Base-by-base conservation (phyloP, 2,797 vertebrate species). In the Eidolon dupreanum region DNA sequence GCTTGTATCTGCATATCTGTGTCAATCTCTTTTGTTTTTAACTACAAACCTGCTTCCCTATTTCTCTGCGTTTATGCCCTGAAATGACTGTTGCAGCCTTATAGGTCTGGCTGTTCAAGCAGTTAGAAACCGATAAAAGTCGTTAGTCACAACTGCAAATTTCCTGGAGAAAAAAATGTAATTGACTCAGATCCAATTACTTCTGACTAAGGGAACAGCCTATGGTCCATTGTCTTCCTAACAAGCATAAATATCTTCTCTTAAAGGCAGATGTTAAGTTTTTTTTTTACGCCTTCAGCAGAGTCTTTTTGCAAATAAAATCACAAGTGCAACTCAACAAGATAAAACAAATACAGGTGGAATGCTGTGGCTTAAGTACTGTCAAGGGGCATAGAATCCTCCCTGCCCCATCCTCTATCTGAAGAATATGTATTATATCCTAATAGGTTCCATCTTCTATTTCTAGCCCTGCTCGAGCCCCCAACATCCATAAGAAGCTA, bases 51-150 rank as follows among this genome's bases (percentile, higher is more conserved):
- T 75, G 24, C 16, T 75, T 87, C 71, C 75, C 28, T n/a, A 0
- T 57, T 78, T 85, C 59, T 88, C 65, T 74, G 33, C 68, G 26
- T 66, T 51, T 78, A 17, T 68, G 9, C 10, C 49, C 10, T 65
- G 43, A 85, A 85, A 77, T 92, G 28, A 74, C 0, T 3, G 2
- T 74, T 55, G 17, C 12, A 57, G 26, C 78, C 12, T 33, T 87
- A 38, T 51, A 43, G 57, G 12, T 41, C 17, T 75, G 73, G 70
- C n/a, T 61, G 20, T 95, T 70, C 28, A 68, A 68, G 22, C 8
- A 31, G 11, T 93, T 57, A 94, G 81, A 68, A 70, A 68, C 19
- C 61, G 91, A 86, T 71, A 86, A 92, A 57, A 88, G 33, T 63
- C 10, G 2, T 28, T 53, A 85, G 49, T 86, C 84, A 82, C 36